Conservation (phyloP, 2,888 invertebrate species). For the Leptinotarsa haldemani region DNA sequence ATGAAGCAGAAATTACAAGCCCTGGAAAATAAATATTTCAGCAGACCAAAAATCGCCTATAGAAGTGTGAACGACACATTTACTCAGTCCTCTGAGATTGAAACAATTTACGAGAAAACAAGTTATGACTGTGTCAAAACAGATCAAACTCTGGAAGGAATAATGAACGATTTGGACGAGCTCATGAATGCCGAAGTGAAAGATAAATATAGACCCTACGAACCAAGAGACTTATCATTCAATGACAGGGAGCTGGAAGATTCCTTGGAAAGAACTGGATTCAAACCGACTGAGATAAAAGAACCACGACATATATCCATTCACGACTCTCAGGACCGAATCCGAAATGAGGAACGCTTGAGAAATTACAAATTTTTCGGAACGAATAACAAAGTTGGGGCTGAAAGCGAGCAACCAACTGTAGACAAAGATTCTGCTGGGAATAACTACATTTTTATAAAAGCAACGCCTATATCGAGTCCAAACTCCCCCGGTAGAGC, state of each 20-base stretch:
- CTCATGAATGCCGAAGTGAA: slow-evolving; percentile 32
- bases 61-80: slow-evolving; percentile 46
- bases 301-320: slow-evolving; percentile 4
- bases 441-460: no score
- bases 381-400: background rate
- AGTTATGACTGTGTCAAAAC: slow-evolving; percentile 22
- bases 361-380: background rate
- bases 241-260: background rate
- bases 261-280: background rate
- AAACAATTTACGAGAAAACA: slow-evolving; percentile 33
- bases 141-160: slow-evolving; percentile 34
- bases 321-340: background rate
- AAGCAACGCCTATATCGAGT: background rate
- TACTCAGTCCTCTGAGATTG: slow-evolving; percentile 36
- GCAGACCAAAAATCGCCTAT: slow-evolving; percentile 43
- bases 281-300: background rate
- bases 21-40: slow-evolving; percentile 54
- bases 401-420: background rate
- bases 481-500: background rate
- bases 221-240: slow-evolving; percentile 14
- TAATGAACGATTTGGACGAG: slow-evolving; percentile 38
- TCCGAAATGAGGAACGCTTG: background rate
- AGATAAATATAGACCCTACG: background rate
- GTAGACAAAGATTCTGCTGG: no score
- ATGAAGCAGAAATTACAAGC: slow-evolving; percentile 53